Evolutionary conservation across 2,888 invertebrate species (phyloP).

Genomic region (Neocrepidodera transversa): DNA sequence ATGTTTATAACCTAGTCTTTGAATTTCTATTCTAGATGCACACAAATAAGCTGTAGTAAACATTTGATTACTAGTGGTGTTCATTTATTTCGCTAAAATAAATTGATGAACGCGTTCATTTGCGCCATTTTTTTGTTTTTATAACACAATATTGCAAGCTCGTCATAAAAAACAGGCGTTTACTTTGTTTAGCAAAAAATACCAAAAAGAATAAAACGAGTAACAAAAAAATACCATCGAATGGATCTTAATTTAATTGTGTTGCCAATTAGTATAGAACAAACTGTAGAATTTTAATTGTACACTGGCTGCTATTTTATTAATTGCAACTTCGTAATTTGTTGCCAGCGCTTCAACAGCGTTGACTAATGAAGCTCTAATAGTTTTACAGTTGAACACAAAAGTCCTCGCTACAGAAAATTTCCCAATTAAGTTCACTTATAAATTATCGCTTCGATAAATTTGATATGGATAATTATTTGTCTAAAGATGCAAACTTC

Average conservation of each 20-base stretch:
- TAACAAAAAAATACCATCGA: constrained; percentile 6
- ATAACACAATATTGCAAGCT: no score
- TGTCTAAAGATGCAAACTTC: constrained; percentile 1
- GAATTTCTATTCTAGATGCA: no score
- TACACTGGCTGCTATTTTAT: constrained; percentile 30
- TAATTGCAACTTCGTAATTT: constrained; percentile 35
- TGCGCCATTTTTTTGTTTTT: no score
- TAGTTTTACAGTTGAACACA: constrained; percentile 35
- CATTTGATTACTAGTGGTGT: no score
- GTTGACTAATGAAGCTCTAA: constrained; percentile 37
- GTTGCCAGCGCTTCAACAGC: constrained; percentile 26
- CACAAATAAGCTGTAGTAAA: no score
- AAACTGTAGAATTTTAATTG: constrained; percentile 36
- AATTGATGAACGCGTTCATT: no score
- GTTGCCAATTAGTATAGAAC: constrained; percentile 29
- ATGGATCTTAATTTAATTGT: constrained; percentile 30
- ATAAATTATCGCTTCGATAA: constrained; percentile 32
- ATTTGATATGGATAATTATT: constrained; percentile 26
- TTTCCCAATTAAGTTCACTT: constrained; percentile 33
- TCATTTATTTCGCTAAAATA: no score
- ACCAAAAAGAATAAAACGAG: constrained; percentile 9
- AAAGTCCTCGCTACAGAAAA: constrained; percentile 34
- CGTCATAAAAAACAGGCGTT: no score
- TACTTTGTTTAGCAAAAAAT: background rate
- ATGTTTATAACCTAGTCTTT: no score